Conservation (phyloP, 2,797 vertebrate genomes). For the Crenichthys baileyi region DNA sequence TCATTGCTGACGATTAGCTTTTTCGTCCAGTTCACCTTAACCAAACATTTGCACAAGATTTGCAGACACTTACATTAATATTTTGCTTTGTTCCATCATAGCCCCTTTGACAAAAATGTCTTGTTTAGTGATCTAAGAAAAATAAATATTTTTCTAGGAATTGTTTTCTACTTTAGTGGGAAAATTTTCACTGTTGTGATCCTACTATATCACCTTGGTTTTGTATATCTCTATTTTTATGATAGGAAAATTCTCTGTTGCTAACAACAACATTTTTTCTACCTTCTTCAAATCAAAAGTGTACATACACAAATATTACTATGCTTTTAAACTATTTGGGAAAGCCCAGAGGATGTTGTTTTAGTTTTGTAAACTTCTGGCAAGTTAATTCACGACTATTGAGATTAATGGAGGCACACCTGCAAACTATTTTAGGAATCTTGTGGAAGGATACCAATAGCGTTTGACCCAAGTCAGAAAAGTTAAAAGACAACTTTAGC, state of each 20-base stretch:
- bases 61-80: conserved; percentile 17
- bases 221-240: not conserved
- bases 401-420: too few species aligned
- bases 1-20: conserved; percentile 18
- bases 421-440: too few species aligned
- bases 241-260: not conserved
- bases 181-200: not conserved
- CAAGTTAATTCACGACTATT: too few species aligned
- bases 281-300: not conserved
- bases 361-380: too few species aligned
- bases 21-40: conserved; percentile 11
- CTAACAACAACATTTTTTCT: not conserved
- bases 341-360: too few species aligned
- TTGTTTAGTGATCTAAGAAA: not conserved
- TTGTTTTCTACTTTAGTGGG: not conserved
- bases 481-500: too few species aligned
- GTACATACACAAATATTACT: not conserved
- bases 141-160: not conserved
- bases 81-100: not conserved
- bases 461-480: too few species aligned
- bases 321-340: not conserved
- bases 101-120: not conserved
- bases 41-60: conserved; percentile 10
- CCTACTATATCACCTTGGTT: not conserved
- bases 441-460: too few species aligned